A percentile compares a stretch with the other conserved stretches of the same genome.
phyloP scores from a whole-genome alignment of 37 sponge, comb jelly and placozoan genomes.

The Spongilla lacustris region DNA sequence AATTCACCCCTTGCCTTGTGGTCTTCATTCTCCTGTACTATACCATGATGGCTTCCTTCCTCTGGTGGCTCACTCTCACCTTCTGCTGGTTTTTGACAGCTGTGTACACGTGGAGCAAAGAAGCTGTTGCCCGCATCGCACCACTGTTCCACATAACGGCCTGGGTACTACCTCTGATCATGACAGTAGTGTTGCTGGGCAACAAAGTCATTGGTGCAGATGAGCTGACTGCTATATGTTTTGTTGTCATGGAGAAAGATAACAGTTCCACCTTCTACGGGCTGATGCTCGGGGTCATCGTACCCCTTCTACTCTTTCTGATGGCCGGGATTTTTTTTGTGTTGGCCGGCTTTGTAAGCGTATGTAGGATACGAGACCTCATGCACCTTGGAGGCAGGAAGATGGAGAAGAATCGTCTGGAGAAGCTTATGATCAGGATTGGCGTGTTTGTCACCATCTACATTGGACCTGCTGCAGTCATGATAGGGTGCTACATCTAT shows the following conservation, averaged over 20 bases:
- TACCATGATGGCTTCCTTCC: slow-evolving; percentile 75
- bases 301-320: slow-evolving; percentile 64
- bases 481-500: slow-evolving; percentile 78
- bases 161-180: slow-evolving; percentile 78
- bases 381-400: slow-evolving; percentile 54
- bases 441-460: slow-evolving; percentile 87
- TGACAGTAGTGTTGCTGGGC: slow-evolving; percentile 63
- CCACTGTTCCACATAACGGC: slow-evolving; percentile 77
- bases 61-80: slow-evolving; percentile 91
- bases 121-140: slow-evolving; percentile 72
- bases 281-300: slow-evolving; percentile 71
- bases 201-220: slow-evolving; percentile 66
- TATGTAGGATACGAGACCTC: slow-evolving; percentile 49
- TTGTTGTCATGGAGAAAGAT: slow-evolving; percentile 54
- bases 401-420: slow-evolving; percentile 61
- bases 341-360: slow-evolving; percentile 59
- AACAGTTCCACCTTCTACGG: slow-evolving; percentile 21
- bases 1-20: slow-evolving; percentile 66
- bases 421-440: slow-evolving; percentile 89
- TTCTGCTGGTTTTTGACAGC: slow-evolving; percentile 90
- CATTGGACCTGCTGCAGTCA: slow-evolving; percentile 79
- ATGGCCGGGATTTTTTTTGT: slow-evolving; percentile 53
- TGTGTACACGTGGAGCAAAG: slow-evolving; percentile 86
- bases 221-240: slow-evolving; percentile 79
- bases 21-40: slow-evolving; percentile 73